Evolutionary conservation across 2,797 vertebrate genomes (phyloP).

Genomic region (Acipenser ruthenus): DNA sequence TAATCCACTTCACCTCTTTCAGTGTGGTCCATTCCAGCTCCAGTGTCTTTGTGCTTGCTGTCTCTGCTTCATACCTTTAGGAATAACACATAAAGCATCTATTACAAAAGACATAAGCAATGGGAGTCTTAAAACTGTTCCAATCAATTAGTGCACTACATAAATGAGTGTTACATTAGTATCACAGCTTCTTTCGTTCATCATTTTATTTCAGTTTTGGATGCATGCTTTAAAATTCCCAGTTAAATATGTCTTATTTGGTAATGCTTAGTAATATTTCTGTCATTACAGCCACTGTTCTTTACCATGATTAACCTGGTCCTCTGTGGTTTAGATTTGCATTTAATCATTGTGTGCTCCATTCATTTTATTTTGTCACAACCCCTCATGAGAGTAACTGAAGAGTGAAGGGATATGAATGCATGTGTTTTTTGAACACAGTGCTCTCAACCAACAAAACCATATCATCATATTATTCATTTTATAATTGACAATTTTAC

Average conservation of each 20-base stretch:
- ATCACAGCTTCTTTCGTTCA: neutral
- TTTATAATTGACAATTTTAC: no score
- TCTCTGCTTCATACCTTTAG: slow-evolving; percentile 44
- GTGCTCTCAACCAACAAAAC: no score
- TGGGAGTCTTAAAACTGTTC: neutral
- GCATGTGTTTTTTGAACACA: no score
- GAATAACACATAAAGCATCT: neutral
- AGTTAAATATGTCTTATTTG: neutral
- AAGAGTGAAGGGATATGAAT: no score
- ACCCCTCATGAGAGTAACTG: no score
- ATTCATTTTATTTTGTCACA: no score
- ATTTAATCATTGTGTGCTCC: no score
- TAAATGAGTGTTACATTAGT: neutral
- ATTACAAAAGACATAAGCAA: no score
- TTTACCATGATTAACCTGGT: no score
- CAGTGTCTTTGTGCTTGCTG: slow-evolving; percentile 34
- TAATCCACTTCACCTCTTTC: slow-evolving; percentile 32
- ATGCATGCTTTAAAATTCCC: neutral
- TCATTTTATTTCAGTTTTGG: neutral
- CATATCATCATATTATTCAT: no score
- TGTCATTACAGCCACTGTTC: no score
- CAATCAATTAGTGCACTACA: neutral
- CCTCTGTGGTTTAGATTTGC: no score
- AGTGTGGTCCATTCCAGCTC: slow-evolving; percentile 43
- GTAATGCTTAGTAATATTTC: neutral